Evolutionary conservation across 2,888 invertebrate genomes (phyloP).

Genomic region (Corbicula japonica): DNA sequence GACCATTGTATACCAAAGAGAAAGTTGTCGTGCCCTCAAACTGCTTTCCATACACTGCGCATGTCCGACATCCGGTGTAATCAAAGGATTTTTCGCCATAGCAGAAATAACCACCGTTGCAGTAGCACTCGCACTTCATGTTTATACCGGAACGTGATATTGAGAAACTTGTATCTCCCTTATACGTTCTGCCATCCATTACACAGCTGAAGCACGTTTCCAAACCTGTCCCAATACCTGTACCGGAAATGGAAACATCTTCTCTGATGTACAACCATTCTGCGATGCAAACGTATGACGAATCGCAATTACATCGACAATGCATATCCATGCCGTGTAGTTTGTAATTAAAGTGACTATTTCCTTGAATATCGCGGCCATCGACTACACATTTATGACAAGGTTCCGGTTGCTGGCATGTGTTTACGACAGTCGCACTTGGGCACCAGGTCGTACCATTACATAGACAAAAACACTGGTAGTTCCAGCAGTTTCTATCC

Average conservation of each 20-base stretch:
- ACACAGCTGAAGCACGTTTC: slow-evolving; percentile 63
- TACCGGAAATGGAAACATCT: slow-evolving; percentile 54
- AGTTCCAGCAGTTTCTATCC: slow-evolving; percentile 63
- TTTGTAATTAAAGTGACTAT: slow-evolving; percentile 70
- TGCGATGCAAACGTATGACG: slow-evolving; percentile 51
- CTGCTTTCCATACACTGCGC: slow-evolving; percentile 37
- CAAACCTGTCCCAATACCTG: slow-evolving; percentile 57
- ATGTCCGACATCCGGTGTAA: slow-evolving; percentile 43
- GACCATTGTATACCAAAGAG: slow-evolving; percentile 44
- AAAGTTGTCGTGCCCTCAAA: slow-evolving; percentile 49
- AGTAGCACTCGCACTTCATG: slow-evolving; percentile 67
- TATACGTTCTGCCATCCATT: slow-evolving; percentile 61
- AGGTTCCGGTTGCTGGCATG: slow-evolving; percentile 50
- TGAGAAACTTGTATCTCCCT: slow-evolving; percentile 69
- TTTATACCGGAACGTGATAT: slow-evolving; percentile 43
- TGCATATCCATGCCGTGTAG: slow-evolving; percentile 54
- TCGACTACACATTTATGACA: slow-evolving; percentile 73
- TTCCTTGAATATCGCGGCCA: slow-evolving; percentile 64
- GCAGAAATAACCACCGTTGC: slow-evolving; percentile 68
- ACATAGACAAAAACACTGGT: slow-evolving; percentile 79
- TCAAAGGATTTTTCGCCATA: slow-evolving; percentile 41
- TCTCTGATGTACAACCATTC: slow-evolving; percentile 54
- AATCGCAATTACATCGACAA: slow-evolving; percentile 71
- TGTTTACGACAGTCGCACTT: slow-evolving; percentile 47
- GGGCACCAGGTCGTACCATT: slow-evolving; percentile 78